Evolutionary conservation across 2,888 invertebrate genomes (phyloP), one percentile per base, ranked within the genome.

Genomic region (Dicyrtoma fusca): DNA sequence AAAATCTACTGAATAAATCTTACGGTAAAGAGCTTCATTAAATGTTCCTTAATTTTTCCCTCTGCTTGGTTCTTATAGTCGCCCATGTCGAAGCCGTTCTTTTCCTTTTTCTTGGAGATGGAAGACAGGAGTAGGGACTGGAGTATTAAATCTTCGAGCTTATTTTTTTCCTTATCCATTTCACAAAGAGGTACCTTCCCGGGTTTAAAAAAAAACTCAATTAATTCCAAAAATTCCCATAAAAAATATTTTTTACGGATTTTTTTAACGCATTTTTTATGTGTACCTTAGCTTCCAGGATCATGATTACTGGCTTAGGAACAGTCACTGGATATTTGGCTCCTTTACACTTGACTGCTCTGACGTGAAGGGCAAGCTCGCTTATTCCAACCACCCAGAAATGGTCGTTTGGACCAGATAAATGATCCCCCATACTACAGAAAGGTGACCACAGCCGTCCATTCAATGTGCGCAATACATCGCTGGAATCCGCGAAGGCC

Each of bases 21-120:
- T 84, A 96, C 92, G 59, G 94, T 94, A 85, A 97, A 96, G 61
- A 95, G 84, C 84, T 94, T 94, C 78, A 97, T 88, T n/a, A 95
- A 88, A 5, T 91, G 88, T 82, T 94, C 92, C 76, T 90, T 88
- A 0, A 89, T 87, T 21, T 87, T 84, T 83, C 89, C 90, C n/a
- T 89, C 88, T 14, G 89, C 87, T 42, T 89, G 88, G 2, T 81
- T 81, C 66, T 82, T 82, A 42, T 81, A 81, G 14, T 77, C 76
- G 5, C 79, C 78, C 17, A 78, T 73, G 57, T 81, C 78, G 19
- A 82, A 79, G 11, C 82, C 81, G 34, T 77, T 79, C 45, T 73
- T 75, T 55, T 75, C 78, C 77, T 77, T 77, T 69, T 78, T 79
- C 64, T 79, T 79, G 0, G 77, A 47, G 19, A 77, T 61, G 11